A percentile compares a stretch with the other conserved stretches of the same genome.
phyloP scores from a whole-genome alignment of 2,797 vertebrate species.

The Cyclura pinguis region DNA sequence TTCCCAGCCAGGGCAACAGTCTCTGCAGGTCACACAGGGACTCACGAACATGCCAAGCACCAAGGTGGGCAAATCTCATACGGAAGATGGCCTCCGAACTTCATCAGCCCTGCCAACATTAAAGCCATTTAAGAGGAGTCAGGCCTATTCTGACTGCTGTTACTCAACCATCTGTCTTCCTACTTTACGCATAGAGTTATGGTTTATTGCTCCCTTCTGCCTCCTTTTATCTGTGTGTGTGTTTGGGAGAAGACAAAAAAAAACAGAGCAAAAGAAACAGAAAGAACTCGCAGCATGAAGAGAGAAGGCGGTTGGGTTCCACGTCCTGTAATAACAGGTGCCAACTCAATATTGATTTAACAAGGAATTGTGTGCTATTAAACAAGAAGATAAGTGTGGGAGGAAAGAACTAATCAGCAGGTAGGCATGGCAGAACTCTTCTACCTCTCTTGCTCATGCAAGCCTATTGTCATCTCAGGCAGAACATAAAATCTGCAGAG shows the following conservation, averaged over 20 bases:
- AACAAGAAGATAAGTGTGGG: neutral
- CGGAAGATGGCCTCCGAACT: slow-evolving; percentile 73
- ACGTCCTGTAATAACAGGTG: neutral
- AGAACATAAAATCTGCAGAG: neutral
- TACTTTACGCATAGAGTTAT: neutral
- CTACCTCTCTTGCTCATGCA: neutral
- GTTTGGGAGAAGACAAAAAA: neutral
- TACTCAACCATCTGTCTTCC: neutral
- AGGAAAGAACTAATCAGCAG: neutral
- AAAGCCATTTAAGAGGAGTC: neutral
- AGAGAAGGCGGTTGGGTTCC: neutral
- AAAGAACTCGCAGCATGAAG: neutral
- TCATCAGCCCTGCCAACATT: slow-evolving; percentile 60
- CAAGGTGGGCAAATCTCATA: neutral
- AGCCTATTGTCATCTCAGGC: neutral
- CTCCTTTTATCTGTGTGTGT: neutral
- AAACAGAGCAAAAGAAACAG: neutral
- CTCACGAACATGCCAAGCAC: slow-evolving; percentile 31
- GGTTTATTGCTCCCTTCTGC: neutral
- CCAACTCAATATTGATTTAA: slow-evolving; percentile 41
- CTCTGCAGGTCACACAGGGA: neutral
- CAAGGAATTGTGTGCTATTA: slow-evolving; percentile 2
- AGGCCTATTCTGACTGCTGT: neutral
- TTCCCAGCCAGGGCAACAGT: neutral
- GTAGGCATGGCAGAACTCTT: neutral